These are phyloP conservation scores for Columba janthina DNA, from an alignment of 2,113 vertebrate genomes.

Conservation along the genomic window DNA sequence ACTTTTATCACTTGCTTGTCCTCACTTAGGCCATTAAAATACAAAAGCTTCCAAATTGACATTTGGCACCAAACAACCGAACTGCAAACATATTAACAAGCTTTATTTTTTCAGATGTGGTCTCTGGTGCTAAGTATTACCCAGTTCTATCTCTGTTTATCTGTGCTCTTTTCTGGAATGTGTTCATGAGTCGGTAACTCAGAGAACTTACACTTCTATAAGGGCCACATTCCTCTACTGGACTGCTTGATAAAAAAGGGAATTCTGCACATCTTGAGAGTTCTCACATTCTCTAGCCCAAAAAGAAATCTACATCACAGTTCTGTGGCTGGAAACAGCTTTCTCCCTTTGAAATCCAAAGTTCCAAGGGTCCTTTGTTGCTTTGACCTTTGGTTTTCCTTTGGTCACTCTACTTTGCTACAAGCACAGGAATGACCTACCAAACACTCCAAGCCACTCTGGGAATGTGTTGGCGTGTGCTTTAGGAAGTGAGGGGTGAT, in stretches of 20 bases:
- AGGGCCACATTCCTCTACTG: not conserved
- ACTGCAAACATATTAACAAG: not conserved
- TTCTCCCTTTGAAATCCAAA: not conserved
- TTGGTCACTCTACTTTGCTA: not conserved
- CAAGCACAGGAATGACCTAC: not conserved
- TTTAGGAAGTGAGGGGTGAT: not conserved
- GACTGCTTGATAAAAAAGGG: accelerated
- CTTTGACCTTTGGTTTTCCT: not conserved
- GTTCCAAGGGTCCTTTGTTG: not conserved
- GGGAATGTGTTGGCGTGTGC: accelerated
- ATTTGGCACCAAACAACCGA: not conserved
- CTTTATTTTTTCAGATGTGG: not conserved
- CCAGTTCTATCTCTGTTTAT: not conserved
- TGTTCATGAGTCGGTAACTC: not conserved
- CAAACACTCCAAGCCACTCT: not conserved
- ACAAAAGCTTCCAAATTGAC: not conserved
- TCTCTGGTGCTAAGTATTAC: accelerated
- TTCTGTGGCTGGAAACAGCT: not conserved
- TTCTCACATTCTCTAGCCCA: not conserved
- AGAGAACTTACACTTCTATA: not conserved
- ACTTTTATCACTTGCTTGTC: not conserved
- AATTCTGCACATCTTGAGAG: not conserved
- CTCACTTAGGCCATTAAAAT: not conserved
- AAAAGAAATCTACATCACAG: not conserved
- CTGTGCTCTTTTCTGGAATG: not conserved